Evolutionary conservation across 1,140 invertebrate genomes (phyloP), one percentile per base, ranked within the genome.

Genomic region (Carposina sasakii): DNA sequence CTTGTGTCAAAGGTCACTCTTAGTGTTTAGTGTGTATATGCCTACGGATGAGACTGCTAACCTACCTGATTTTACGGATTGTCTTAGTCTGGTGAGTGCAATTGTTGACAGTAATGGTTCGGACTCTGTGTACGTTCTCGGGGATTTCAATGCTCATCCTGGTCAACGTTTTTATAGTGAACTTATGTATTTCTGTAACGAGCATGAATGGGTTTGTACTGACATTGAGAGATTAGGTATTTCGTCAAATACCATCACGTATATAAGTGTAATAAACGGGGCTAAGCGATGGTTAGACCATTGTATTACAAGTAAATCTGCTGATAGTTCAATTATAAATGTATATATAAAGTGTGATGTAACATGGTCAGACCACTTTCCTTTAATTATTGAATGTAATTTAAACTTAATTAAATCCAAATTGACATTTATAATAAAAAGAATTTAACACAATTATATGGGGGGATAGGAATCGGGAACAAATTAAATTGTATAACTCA

Each of bases 191-290:
- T 40, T 22, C n/a, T 40, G 37, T 40, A 21, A n/a, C 4, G 37
- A 40, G 21, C 19, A 23, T 12, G 10, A 2, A 22, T 40, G 37
- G 37, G 16, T 40, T n/a, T 40, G 37, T 40, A 22, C 20, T 3
- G 37, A 40, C 21, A 40, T 40, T 3, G 37, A 40, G 31, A 10
- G n/a, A 33, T 33, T 33, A 13, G 31, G 31, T 33, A n/a, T 33
- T n/a, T 33, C 15, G 15, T 33, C 31, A 8, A 33, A 33, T 33
- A 33, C 31, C 5, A n/a, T n/a, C n/a, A 33, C 31, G 5, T 33
- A 33, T 33, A 13, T 33, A 5, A 33, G 31, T 15, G 31, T n/a
- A 33, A 10, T 15, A 3, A 4, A 33, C 31, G 8, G 31, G 15
- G 9, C 31, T n/a, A 5, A 13, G 31, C 5, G 31, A 33, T 33